Conservation (phyloP, 2,888 invertebrate species). For the Brenthis hecate region DNA sequence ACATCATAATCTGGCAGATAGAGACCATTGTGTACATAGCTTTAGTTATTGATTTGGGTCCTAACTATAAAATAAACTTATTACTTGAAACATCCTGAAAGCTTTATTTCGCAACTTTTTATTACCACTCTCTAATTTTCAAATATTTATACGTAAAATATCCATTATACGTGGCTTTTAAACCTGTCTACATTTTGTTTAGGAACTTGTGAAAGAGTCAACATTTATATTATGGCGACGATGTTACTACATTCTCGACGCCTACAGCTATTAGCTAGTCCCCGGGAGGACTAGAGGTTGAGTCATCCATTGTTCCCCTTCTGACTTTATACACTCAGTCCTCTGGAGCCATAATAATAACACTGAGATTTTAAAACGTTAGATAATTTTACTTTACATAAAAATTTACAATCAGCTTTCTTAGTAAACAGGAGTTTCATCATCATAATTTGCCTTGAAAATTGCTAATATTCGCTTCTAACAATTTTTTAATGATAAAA, state of each 20-base stretch:
- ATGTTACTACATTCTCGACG: slow-evolving; percentile 15
- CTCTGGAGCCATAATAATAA: not conserved
- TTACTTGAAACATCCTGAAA: too few species aligned
- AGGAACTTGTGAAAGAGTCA: slow-evolving; percentile 6
- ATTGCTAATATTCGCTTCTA: too few species aligned
- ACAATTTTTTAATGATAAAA: not conserved
- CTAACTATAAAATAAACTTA: too few species aligned
- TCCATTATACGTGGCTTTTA: not conserved
- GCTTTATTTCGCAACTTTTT: not conserved
- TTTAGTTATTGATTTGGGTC: too few species aligned
- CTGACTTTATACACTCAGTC: not conserved
- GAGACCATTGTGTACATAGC: too few species aligned
- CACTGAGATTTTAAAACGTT: not conserved
- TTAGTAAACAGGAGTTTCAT: too few species aligned
- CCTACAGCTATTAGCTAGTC: slow-evolving; percentile 16
- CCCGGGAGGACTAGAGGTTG: slow-evolving; percentile 5
- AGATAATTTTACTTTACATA: too few species aligned
- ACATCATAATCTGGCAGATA: too few species aligned
- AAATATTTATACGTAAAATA: not conserved
- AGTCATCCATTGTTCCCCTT: not conserved
- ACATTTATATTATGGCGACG: slow-evolving; percentile 2
- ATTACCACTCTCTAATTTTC: not conserved
- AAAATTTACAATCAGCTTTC: too few species aligned
- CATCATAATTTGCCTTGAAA: too few species aligned
- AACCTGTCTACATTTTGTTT: not conserved